These are phyloP conservation scores for Scaptomyza polygonia DNA, from an alignment of 2,888 invertebrate genomes.

Conservation along the genomic window DNA sequence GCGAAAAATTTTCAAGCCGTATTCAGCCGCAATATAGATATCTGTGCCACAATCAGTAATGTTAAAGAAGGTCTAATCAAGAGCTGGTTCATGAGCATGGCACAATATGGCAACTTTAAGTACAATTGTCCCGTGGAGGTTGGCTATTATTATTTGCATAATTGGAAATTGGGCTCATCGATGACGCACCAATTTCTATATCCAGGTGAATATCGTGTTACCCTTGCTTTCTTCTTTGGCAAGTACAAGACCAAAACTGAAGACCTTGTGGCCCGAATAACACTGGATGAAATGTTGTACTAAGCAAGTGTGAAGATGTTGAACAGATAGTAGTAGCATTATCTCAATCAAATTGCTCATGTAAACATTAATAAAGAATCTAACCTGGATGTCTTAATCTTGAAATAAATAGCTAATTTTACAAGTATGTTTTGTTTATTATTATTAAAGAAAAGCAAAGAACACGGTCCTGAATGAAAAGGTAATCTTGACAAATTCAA, in stretches of 20 bases:
- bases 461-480: too few relatives aligned
- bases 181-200: constrained; percentile 54
- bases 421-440: not conserved
- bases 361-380: too few relatives aligned
- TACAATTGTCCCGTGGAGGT: constrained; percentile 61
- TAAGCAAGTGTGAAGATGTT: too few relatives aligned
- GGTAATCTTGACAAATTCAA: too few relatives aligned
- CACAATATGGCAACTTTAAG: constrained; percentile 63
- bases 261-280: too few relatives aligned
- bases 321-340: too few relatives aligned
- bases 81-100: constrained; percentile 61
- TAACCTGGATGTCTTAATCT: too few relatives aligned
- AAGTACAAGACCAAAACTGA: constrained; percentile 32
- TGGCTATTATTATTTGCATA: constrained; percentile 60
- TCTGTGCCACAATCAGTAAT: constrained; percentile 46
- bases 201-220: constrained; percentile 37
- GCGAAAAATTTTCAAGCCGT: constrained; percentile 60
- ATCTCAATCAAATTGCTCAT: too few relatives aligned
- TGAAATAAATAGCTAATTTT: not conserved
- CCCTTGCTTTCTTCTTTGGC: constrained; percentile 24
- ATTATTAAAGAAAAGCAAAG: too few relatives aligned
- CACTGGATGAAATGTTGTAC: too few relatives aligned
- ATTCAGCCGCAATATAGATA: constrained; percentile 49
- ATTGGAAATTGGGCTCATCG: constrained; percentile 53
- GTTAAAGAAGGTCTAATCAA: constrained; percentile 61